Evolutionary conservation across 1,140 invertebrate species (phyloP), one percentile per base, ranked within the genome.

Genomic region (Caerostris extrusa): DNA sequence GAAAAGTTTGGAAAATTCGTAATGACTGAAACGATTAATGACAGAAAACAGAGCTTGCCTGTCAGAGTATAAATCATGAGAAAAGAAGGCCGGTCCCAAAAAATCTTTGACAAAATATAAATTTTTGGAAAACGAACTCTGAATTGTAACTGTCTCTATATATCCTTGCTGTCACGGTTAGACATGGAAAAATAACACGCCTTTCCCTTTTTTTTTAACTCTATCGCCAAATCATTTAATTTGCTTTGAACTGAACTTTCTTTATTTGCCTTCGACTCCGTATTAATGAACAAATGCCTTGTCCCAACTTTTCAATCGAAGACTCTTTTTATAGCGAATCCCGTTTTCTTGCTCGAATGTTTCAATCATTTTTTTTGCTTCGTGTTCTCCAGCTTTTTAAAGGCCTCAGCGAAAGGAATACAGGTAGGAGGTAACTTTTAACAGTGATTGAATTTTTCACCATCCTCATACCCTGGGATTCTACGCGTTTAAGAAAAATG

Each of bases 201-300:
- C 91, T 93, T 71, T 71, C 81, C 60, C 91, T 86, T 93, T 53
- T 85, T 61, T 53, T 85, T 61, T 86, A 69, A 57, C 82, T 71
- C 60, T 71, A 69, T 86, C 53, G 57, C 91, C 82, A 57, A 93
- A 93, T 69, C 91, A 93, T 93, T 93, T 93, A 86, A 93, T 93
- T 93, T 93, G 77, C 91, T 87, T 93, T 71, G 14, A 87, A 82
- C 91, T 71, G 14, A 87, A 82, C 91, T 86, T 56, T 55, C 34
- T 53, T 50, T 71, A 60, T 17, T 93, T 93, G 60, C 55, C n/a
- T 17, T 50, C 64, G 61, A 93, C 60, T 69, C 53, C 19, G 91
- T 93, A 93, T 93, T 93, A 93, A 93, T 93, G 91, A 93, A 93
- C 82, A 93, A 93, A 93, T 93, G 91, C 91, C 82, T 93, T 93